phyloP scores from a whole-genome alignment of 2,797 vertebrate genomes.

The Pantherophis alleghaniensis region DNA sequence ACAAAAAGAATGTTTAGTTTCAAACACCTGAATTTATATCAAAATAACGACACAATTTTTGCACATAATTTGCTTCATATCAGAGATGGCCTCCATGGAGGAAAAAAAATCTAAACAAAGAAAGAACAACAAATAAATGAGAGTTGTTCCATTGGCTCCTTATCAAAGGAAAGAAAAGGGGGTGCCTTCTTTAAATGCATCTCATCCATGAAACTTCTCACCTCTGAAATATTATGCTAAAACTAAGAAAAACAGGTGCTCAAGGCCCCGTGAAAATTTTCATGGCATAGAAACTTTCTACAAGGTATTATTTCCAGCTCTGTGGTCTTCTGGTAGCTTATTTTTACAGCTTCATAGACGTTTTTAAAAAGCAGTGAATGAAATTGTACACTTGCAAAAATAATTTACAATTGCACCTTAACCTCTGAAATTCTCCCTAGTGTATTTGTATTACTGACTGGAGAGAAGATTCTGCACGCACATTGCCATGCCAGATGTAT shows the following conservation, averaged over 20 bases:
- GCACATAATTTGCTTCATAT: neutral
- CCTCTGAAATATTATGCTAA: neutral
- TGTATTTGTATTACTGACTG: neutral
- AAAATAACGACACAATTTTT: neutral
- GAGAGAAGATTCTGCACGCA: neutral
- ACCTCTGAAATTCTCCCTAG: neutral
- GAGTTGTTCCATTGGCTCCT: neutral
- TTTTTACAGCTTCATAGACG: neutral
- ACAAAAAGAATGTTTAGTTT: neutral
- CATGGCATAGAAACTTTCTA: neutral
- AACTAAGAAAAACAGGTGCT: neutral
- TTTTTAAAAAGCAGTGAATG: neutral
- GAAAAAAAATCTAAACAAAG: neutral
- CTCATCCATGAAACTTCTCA: neutral
- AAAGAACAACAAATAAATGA: neutral
- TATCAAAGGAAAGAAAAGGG: no score
- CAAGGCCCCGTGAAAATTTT: neutral
- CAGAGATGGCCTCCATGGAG: neutral
- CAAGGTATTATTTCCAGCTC: neutral
- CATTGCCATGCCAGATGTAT: neutral
- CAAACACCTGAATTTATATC: neutral
- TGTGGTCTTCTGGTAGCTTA: neutral
- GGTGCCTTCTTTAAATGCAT: neutral
- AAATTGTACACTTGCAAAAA: neutral
- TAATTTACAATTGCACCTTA: neutral